Evolutionary conservation across 2,113 vertebrate genomes (phyloP), one percentile per base, ranked within the genome.

Genomic region (Junco hyemalis): DNA sequence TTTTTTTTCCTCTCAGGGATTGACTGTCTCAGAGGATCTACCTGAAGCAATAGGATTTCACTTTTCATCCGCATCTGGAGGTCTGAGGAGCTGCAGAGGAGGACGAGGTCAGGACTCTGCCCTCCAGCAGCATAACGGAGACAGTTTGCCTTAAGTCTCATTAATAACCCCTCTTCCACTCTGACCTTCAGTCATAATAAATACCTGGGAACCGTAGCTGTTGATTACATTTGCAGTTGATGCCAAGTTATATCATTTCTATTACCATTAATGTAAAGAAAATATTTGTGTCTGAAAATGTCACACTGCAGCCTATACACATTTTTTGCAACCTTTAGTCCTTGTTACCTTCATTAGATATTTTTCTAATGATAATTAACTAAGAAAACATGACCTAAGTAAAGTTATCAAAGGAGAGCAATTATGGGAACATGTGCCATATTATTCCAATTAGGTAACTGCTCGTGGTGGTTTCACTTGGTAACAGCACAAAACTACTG

Each of bases 261-360:
- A 95, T 98, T 98, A 96, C 97, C 98, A 98, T 98, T 98, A 98
- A 98, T 97, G 94, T 96, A 98, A 98, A 98, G 97, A 98, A 98
- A 99, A 98, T 97, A 98, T 98, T 98, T 98, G 95, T 97, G 98
- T 98, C 97, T 98, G 96, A 95, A 94, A 94, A 97, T 88, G 88
- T 90, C 89, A 88, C 94, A 88, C 31, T 93, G 93, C 80, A 96
- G 96, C 95, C 86, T 95, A 96, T 92, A 97, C 81, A 91, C 89
- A 60, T 96, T 97, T 96, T 96, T 93, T 95, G 26, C 42, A 95
- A 56, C 57, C 31, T 59, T 95, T 90, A 81, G 83, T 90, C 93
- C 88, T 92, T 89, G 28, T 90, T 96, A 93, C 96, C 96, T 94
- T 96, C 92, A 89, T 86, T 69, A 86, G 86, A 90, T 97, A 97